Percentiles rank a stretch among this genome's conserved stretches.
Conservation (phyloP, 2,888 invertebrate species). For the Pristionchus maxplancki region DNA sequence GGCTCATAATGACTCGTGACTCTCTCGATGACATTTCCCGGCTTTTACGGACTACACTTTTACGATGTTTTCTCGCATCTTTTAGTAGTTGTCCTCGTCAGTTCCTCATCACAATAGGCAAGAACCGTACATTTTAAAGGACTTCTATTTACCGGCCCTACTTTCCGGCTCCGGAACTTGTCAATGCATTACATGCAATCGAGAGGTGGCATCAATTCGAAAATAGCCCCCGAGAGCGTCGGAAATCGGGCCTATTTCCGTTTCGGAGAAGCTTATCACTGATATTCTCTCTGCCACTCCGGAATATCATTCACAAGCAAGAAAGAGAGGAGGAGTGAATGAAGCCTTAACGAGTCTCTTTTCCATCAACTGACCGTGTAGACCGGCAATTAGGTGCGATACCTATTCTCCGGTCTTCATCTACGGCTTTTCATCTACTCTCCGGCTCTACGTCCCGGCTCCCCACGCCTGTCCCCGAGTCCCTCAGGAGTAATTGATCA, state of each 20-base stretch:
- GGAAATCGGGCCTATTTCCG: neutral
- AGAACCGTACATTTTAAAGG: neutral
- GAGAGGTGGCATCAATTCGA: neutral
- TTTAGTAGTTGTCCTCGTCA: neutral
- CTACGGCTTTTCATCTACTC: too few species aligned
- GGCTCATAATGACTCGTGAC: neutral
- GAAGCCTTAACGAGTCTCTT: neutral
- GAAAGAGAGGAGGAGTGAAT: neutral
- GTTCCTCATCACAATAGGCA: neutral
- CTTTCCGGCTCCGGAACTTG: neutral
- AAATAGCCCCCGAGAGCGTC: neutral
- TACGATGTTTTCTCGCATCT: neutral
- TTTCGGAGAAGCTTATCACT: neutral
- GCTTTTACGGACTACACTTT: conserved; percentile 30
- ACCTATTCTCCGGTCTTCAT: too few species aligned
- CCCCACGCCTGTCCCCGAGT: neutral
- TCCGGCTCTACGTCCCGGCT: neutral
- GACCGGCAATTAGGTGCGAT: too few species aligned
- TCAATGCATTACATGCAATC: neutral
- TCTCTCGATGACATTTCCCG: neutral
- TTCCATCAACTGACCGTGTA: neutral
- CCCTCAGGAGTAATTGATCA: neutral
- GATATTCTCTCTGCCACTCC: neutral
- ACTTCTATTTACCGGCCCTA: neutral
- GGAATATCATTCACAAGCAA: neutral